phyloP scores from a whole-genome alignment of 2,113 vertebrate genomes.

The Struthio camelus region DNA sequence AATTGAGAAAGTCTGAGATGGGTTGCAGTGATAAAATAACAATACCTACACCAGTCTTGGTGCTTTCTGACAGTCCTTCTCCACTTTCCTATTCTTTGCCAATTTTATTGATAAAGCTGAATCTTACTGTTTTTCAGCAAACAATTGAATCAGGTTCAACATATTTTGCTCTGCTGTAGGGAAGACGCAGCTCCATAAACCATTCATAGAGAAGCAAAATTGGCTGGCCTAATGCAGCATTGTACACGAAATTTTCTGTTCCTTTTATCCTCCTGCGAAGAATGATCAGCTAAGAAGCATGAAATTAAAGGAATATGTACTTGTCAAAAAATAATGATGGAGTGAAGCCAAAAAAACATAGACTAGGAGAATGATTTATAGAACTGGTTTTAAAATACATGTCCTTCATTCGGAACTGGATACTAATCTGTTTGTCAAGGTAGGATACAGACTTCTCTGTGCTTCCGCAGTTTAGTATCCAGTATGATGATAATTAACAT shows the following conservation, averaged over 20 bases:
- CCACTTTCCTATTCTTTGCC: conserved; percentile 23
- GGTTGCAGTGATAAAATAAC: background rate
- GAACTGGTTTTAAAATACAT: background rate
- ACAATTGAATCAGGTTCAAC: background rate
- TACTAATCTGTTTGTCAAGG: background rate
- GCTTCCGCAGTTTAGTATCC: conserved; percentile 25
- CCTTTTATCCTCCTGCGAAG: background rate
- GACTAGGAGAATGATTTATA: background rate
- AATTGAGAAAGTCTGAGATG: background rate
- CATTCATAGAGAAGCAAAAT: background rate
- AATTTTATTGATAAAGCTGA: conserved; percentile 49
- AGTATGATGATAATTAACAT: conserved; percentile 61
- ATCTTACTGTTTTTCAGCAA: background rate
- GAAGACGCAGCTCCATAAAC: background rate
- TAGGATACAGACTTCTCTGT: background rate
- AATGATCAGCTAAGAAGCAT: background rate
- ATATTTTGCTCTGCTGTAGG: background rate
- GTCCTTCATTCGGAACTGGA: background rate
- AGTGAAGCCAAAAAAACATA: background rate
- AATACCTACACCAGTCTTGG: background rate
- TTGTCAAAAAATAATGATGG: background rate
- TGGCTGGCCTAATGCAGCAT: background rate
- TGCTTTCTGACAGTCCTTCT: conserved; percentile 23
- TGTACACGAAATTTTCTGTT: background rate
- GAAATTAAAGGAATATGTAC: background rate